Evolutionary conservation across 2,113 vertebrate species (phyloP).

Genomic region (Prietella phreatophila): DNA sequence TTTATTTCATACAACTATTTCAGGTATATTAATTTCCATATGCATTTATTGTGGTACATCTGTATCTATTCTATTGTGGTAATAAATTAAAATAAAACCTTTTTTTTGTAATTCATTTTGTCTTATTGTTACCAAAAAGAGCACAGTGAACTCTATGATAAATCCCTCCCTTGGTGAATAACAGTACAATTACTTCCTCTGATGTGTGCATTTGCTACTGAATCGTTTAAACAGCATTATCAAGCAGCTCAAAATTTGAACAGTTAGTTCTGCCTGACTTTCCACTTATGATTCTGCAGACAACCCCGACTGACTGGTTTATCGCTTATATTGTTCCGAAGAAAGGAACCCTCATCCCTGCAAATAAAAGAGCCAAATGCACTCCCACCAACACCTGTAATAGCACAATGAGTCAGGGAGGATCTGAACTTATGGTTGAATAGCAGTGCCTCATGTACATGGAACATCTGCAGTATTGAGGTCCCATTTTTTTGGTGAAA

Average conservation of each 20-base stretch:
- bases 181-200: background rate
- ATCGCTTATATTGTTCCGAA: background rate
- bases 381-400: background rate
- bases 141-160: background rate
- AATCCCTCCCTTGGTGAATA: no score
- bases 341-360: background rate
- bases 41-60: background rate
- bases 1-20: background rate
- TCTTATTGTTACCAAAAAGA: background rate
- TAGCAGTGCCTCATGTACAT: background rate
- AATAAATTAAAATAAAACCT: background rate
- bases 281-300: background rate
- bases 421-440: background rate
- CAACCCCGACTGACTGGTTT: slow-evolving; percentile 1
- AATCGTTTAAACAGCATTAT: background rate
- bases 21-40: background rate
- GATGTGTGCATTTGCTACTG: background rate
- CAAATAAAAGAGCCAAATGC: background rate
- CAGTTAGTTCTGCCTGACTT: background rate
- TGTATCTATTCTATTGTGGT: background rate
- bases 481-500: background rate
- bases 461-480: background rate
- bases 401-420: background rate
- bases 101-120: background rate
- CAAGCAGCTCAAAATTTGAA: background rate